Evolutionary conservation across 2,113 vertebrate species (phyloP), one percentile per base, ranked within the genome.

Genomic region (Mormyrus lacerda): DNA sequence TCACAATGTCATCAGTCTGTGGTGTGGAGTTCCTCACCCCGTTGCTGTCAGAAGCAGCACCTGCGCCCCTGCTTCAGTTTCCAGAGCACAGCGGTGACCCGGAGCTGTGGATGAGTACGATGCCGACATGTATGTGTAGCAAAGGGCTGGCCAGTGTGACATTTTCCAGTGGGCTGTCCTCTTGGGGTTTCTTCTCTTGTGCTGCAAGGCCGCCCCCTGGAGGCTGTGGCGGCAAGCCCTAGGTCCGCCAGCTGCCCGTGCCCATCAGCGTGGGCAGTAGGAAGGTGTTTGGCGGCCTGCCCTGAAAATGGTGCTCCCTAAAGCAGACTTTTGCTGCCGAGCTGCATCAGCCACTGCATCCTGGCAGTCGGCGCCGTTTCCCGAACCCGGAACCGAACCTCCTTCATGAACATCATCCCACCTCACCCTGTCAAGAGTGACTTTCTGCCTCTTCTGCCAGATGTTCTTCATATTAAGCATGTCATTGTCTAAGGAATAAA

Each of bases 61-160:
- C 89, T 90, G 89, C 87, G 51, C 87, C 86, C 87, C 42, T 53
- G 86, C 86, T 90, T 86, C n/a, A 44, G 86, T 90, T 90, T 42
- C 86, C 15, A 24, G 85, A 35, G 17, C 73, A 79, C 83, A 86
- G 85, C 19, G 21, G 61, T 53, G 50, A 53, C 69, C 45, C 65
- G 17, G 44, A 45, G 65, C 61, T 31, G 9, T 11, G 47, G 85
- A 45, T 44, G 48, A 89, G 65, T 11, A 47, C 11, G 44, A 45
- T 87, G 89, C 83, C 83, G 69, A 27, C 53, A 45, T 61, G 83
- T 39, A 35, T 84, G 15, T 50, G 21, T 8, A 86, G 47, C 47
- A 9, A 19, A 13, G 85, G 44, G 50, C 8, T 31, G 27, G 45
- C n/a, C 19, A 55, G 42, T 58, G 45, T 86, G 58, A 82, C 31